phyloP scores from a whole-genome alignment of 2,888 invertebrate species.

The Strigamia crassipes region DNA sequence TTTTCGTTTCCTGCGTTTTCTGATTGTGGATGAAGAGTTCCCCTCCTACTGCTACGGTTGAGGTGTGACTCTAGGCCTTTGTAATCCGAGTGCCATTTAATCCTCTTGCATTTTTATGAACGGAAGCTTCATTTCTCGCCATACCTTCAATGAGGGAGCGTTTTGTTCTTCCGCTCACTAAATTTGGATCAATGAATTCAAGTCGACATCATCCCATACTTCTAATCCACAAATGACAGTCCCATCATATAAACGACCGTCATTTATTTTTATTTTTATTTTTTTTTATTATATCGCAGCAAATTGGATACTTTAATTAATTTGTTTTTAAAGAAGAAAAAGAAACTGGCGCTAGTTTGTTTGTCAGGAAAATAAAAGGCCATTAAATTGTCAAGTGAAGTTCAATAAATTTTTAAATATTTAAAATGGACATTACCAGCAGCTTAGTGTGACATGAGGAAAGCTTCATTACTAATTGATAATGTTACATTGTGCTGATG shows the following conservation, averaged over 20 bases:
- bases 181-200: constrained; percentile 10
- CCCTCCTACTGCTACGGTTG: not conserved
- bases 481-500: not conserved
- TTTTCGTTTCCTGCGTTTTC: constrained; percentile 4
- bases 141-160: constrained; percentile 3
- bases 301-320: not conserved
- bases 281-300: too few relatives aligned
- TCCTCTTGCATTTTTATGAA: constrained; percentile 10
- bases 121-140: constrained; percentile 4
- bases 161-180: constrained; percentile 4
- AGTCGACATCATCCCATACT: not conserved
- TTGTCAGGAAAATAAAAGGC: not conserved
- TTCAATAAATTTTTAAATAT: not conserved
- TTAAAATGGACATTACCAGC: constrained; percentile 2
- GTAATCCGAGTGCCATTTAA: constrained; percentile 4
- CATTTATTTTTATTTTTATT: too few relatives aligned
- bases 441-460: not conserved
- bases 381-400: not conserved
- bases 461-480: not conserved
- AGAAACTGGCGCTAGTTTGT: not conserved
- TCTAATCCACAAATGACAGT: not conserved
- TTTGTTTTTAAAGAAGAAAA: not conserved
- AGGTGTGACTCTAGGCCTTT: constrained; percentile 3
- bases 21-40: not conserved
- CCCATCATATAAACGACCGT: not conserved